Evolutionary conservation across 2,888 invertebrate species (phyloP), one percentile per base, ranked within the genome.

Genomic region (Tenthredo scrophulariae): DNA sequence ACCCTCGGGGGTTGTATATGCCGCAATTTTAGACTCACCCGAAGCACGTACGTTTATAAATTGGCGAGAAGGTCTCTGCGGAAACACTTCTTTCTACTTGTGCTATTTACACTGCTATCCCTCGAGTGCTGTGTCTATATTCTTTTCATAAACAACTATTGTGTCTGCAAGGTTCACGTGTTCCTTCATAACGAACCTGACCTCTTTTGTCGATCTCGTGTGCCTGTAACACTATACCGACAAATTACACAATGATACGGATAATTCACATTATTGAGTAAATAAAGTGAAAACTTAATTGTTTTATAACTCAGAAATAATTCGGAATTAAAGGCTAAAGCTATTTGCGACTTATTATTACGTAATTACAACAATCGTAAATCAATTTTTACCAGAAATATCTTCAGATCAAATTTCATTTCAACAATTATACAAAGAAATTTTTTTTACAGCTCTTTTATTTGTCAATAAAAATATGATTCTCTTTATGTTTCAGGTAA

Each of bases 81-180:
- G 77, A 77, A 77, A 77, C 77, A 77, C 77, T 77, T 50, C 50
- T 18, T 77, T 50, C 50, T 29, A 54, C 46, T 77, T 77, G 50
- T 77, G 50, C 54, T 77, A 77, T 77, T 77, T 77, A 33, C 77
- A 77, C 77, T 77, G 54, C 40, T 54, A 37, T 54, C 26, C 46
- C 77, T 54, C 5, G 50, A 77, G 77, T 77, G 77, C 54, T 77
- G 29, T 50, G 54, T 77, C 77, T 77, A 77, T 77, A 77, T 58
- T 80, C 80, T 80, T 80, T 80, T 50, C 80, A 65, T 65, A 65
- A 80, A 80, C 80, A 80, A 65, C 62, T 62, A 80, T 80, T 65
- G 62, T 65, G 33, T 80, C 62, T 80, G 37, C 80, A 22, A 80
- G 62, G 40, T 80, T 62, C 80, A 62, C 80, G 65, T 80, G 80